Evolutionary conservation across 2,797 vertebrate species (phyloP).

Genomic region (Rhinophrynus dorsalis): DNA sequence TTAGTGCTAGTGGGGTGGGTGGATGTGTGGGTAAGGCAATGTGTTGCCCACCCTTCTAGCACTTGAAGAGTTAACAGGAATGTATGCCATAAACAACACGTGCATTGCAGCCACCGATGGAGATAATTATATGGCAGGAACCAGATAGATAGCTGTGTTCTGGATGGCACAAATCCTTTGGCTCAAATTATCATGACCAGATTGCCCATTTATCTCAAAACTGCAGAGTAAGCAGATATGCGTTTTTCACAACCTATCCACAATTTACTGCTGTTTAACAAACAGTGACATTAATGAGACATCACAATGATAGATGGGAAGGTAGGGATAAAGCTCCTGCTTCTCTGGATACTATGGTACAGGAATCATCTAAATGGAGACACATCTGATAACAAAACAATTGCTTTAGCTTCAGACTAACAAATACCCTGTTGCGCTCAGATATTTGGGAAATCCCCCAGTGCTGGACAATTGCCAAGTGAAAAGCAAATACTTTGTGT

Average conservation of each 20-base stretch:
- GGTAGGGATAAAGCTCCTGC: conserved; percentile 4
- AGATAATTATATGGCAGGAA: conserved; percentile 14
- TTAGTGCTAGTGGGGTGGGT: too few relatives aligned
- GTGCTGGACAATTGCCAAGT: not conserved
- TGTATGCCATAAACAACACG: conserved; percentile 8
- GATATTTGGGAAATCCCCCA: not conserved
- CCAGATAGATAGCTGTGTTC: not conserved
- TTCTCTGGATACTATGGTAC: conserved; percentile 26
- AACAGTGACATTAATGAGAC: conserved; percentile 44
- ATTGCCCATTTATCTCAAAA: conserved; percentile 34
- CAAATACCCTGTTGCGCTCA: conserved; percentile 4
- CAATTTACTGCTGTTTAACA: conserved; percentile 45
- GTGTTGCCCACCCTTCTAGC: too few relatives aligned
- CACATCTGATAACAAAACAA: conserved; percentile 17
- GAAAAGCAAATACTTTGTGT: not conserved
- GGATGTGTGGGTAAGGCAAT: too few relatives aligned
- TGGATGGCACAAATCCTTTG: conserved; percentile 10
- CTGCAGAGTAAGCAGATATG: conserved; percentile 14
- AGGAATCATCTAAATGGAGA: conserved; percentile 21
- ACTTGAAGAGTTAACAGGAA: too few relatives aligned
- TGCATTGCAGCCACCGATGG: not conserved
- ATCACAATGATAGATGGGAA: conserved; percentile 43
- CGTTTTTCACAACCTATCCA: conserved; percentile 35
- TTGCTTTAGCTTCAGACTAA: not conserved
- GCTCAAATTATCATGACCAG: conserved; percentile 9